Percentiles rank a stretch among this genome's conserved stretches.
Conservation (phyloP, 2,113 vertebrate species). For the Megaceryle maxima region DNA sequence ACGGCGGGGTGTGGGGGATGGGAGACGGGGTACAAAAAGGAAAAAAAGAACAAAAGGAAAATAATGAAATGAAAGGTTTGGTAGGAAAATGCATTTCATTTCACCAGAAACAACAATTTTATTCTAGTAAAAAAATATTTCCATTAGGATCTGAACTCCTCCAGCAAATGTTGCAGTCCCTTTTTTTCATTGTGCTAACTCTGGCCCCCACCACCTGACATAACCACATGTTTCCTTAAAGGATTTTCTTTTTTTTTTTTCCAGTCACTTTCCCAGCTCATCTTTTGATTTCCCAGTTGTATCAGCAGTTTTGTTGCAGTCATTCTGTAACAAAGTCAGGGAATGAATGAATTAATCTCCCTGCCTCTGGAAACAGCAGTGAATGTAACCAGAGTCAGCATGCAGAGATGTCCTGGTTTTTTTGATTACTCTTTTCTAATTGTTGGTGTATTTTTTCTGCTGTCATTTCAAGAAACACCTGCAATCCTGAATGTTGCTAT, state of each 20-base stretch:
- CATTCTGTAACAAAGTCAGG: background rate
- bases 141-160: background rate
- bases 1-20: no score
- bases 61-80: background rate
- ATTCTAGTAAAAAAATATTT: background rate
- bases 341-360: background rate
- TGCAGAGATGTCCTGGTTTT: background rate
- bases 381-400: background rate
- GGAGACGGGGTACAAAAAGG: no score
- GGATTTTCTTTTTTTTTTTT: background rate
- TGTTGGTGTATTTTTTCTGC: background rate
- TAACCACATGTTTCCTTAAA: background rate
- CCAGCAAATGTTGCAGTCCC: background rate
- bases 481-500: background rate
- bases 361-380: background rate
- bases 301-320: constrained; percentile 15
- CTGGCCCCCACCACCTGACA: background rate
- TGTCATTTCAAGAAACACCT: background rate
- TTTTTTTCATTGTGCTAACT: background rate
- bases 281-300: constrained; percentile 32
- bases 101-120: background rate
- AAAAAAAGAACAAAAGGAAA: background rate
- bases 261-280: background rate
- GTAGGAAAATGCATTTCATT: background rate
- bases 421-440: background rate